Base-by-base conservation (phyloP, 2,797 vertebrate genomes). In the Stomatorhinus walkeri region DNA sequence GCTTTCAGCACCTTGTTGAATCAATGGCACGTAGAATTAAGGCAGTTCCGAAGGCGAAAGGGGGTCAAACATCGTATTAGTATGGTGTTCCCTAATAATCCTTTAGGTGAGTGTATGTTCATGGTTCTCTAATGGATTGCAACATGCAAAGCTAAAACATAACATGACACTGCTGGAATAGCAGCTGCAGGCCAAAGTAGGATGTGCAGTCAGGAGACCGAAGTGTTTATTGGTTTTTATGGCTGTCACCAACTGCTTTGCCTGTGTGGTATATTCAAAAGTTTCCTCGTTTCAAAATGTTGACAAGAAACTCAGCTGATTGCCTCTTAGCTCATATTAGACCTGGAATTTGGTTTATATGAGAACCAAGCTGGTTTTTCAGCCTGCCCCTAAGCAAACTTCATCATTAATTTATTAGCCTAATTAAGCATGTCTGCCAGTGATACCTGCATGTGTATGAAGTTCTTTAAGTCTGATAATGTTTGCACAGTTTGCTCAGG, bases 401-500 rank as follows among this genome's bases (percentile, higher is more conserved):
- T 61, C 3, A 68, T 9, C 61, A 28, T 28, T 68, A 68, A 46
- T 46, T 46, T 14, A 46, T 36, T 81, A 81, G 76, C 36, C 28
- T 81, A 81, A 46, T n/a, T 46, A 19, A 81, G 28, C 76, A 81
- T 8, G 76, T 1, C 72, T 40, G 32, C 1, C 14, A 43, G 36
- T 43, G 28, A 36, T 79, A 8, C 61, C 64, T 72, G 64, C 14
- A 36, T 72, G 12, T 72, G 64, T 36, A 36, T 72, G 64, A 36
- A 32, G 12, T 32, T 32, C 4, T 36, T 28, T 72, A 32, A 81
- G 16, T 81, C 6, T 81, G 76, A 81, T 43, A 1, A 87, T 43
- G 5, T 88, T 32, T 85, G 59, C 3, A 49, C 90, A 94, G 94
- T n/a, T 72, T 94, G 52, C 91, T 94, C 54, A 92, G 93, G 90